Evolutionary conservation across 1,140 invertebrate genomes (phyloP).

Genomic region (Trichomalopsis sarcophagae): DNA sequence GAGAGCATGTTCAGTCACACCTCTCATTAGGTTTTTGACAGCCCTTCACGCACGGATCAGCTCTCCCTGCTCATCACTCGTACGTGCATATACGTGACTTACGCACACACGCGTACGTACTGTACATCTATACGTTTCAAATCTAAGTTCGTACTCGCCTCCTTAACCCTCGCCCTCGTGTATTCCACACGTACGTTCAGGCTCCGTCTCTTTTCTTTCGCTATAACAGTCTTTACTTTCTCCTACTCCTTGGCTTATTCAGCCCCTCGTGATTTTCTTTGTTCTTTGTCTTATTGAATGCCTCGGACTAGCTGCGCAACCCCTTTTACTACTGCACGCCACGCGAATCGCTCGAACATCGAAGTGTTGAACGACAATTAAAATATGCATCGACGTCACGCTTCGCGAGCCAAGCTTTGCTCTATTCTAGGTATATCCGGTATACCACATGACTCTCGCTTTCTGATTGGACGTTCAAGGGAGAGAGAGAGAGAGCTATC

Average conservation of each 20-base stretch:
- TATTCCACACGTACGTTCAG: not conserved
- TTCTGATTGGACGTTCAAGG: not conserved
- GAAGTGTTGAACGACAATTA: slow-evolving; percentile 66
- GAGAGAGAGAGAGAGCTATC: not conserved
- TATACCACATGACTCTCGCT: too few relatives aligned
- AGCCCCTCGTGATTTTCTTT: slow-evolving; percentile 68
- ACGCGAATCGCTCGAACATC: slow-evolving; percentile 66
- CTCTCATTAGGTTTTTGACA: slow-evolving; percentile 77
- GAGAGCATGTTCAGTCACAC: slow-evolving; percentile 75
- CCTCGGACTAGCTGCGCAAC: slow-evolving; percentile 58
- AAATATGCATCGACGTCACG: slow-evolving; percentile 61
- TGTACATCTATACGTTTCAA: not conserved
- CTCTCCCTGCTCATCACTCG: slow-evolving; percentile 58
- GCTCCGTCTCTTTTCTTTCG: not conserved
- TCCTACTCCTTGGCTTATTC: slow-evolving; percentile 54
- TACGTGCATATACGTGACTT: not conserved
- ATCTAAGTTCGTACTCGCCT: not conserved
- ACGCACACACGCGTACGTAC: not conserved
- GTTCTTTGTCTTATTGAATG: slow-evolving; percentile 70
- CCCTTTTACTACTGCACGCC: slow-evolving; percentile 61
- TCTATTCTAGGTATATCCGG: not conserved
- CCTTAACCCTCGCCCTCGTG: not conserved
- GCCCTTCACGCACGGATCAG: slow-evolving; percentile 74
- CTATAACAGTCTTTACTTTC: not conserved
- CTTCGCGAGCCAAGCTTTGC: slow-evolving; percentile 16